Base-by-base conservation (phyloP, 92 coral and sea anemone genomes). In the Anthopleura xanthogrammica region DNA sequence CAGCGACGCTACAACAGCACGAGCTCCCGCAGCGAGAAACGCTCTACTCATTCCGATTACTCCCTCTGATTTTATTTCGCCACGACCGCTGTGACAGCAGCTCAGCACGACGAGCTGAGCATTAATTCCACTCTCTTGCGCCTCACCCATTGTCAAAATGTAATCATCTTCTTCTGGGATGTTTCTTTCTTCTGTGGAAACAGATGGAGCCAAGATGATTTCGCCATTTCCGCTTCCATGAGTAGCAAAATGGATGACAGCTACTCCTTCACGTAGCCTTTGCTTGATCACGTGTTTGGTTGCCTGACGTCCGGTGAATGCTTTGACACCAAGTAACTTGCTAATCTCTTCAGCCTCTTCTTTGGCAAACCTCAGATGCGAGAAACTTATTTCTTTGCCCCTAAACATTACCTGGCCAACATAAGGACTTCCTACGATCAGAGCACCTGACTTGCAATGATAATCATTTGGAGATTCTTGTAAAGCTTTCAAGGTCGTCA, bases 401-500 rank as follows among this genome's bases (percentile, higher is more conserved):
- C 85, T 23, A 42, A 54, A 86, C 16, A 11, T 71, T 39, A 86
- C 75, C 2, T 72, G 52, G 7, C 85, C 85, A 72, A 80, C 76
- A 40, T 76, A 55, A 39, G 89, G 89, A 60, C 75, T 57, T 56
- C 89, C 89, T 29, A 86, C 89, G 36, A 86, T 52, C 80, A 86
- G 62, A 4, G 89, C 85, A 80, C 76, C 77, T 8, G 80, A 60
- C 36, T 68, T 29, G 42, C 58, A 48, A 22, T 58, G 54, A 72
- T 79, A 41, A 40, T 80, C 20, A 41, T 20, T 52, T 60, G 75
- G 24, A 12, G 72, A 52, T 16, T 41, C 72, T 24, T 79, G 70
- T 16, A 79, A 60, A 20, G 29, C 62, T 48, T 79, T 79, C 17
- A 80, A 77, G 5, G 89, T 86, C 17, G 82, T 76, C 66, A 86